Evolutionary conservation across 2,113 vertebrate species (phyloP).

Genomic region (Podarcis muralis): DNA sequence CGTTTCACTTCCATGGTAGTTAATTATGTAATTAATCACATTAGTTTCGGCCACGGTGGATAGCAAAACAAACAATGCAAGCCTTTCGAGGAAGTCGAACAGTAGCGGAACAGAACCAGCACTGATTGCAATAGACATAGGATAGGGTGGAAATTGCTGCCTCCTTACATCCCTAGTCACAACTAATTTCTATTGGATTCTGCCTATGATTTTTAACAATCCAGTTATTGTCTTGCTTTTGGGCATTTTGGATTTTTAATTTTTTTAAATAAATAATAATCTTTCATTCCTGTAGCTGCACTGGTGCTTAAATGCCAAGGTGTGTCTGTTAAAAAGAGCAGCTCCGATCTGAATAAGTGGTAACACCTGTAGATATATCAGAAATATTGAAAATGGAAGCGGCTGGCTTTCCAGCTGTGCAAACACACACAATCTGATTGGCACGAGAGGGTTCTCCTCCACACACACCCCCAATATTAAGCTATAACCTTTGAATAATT

Average conservation of each 20-base stretch:
- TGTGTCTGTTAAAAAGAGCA: background rate
- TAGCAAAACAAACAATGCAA: too few species aligned
- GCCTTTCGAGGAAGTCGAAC: background rate
- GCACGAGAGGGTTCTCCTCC: background rate
- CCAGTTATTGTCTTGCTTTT: background rate
- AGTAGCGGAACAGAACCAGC: too few species aligned
- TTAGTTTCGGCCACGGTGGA: too few species aligned
- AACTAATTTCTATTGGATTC: background rate
- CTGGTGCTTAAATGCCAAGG: background rate
- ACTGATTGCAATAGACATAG: too few species aligned
- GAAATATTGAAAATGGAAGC: conserved; percentile 12
- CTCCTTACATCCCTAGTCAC: too few species aligned
- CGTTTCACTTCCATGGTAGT: too few species aligned
- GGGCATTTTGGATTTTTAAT: background rate
- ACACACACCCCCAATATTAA: background rate
- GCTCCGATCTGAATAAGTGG: conserved; percentile 2
- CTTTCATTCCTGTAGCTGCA: background rate
- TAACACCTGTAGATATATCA: conserved; percentile 24
- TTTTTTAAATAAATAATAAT: background rate
- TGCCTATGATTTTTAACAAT: background rate
- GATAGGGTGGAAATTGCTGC: too few species aligned
- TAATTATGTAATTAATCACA: too few species aligned
- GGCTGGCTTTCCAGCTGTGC: conserved; percentile 5
- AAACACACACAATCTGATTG: conserved; percentile 20
- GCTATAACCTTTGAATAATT: background rate